These are phyloP conservation scores for Plestiodon gilberti DNA, from an alignment of 2,113 vertebrate species.

Conservation along the genomic window DNA sequence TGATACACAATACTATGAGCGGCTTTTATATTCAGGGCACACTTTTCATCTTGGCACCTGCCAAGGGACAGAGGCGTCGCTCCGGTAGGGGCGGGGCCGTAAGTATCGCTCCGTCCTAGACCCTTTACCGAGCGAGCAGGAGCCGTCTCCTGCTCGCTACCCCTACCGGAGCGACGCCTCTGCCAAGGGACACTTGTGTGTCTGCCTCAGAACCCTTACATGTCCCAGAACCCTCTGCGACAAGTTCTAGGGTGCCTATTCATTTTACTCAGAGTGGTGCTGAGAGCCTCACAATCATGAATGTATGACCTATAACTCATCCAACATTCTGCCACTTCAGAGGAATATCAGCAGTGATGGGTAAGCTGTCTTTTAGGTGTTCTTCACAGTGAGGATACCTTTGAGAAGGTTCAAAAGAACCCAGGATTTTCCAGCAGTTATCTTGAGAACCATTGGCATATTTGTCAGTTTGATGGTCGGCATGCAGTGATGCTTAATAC, in stretches of 20 bases:
- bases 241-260: background rate
- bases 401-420: background rate
- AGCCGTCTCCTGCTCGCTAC: no score
- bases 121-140: no score
- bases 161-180: no score
- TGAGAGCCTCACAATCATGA: background rate
- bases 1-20: background rate
- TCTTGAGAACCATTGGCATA: background rate
- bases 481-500: background rate
- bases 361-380: background rate
- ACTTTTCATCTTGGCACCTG: background rate
- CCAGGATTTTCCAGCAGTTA: background rate
- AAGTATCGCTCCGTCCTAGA: no score
- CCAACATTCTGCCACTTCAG: background rate
- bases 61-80: no score
- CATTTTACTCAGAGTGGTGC: background rate
- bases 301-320: background rate
- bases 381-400: background rate
- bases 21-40: background rate
- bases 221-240: background rate
- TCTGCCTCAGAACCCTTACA: background rate
- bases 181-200: background rate
- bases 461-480: background rate
- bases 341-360: background rate
- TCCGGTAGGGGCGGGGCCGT: no score